Base-by-base conservation (phyloP, 2,888 invertebrate genomes). In the Tridacna crocea region DNA sequence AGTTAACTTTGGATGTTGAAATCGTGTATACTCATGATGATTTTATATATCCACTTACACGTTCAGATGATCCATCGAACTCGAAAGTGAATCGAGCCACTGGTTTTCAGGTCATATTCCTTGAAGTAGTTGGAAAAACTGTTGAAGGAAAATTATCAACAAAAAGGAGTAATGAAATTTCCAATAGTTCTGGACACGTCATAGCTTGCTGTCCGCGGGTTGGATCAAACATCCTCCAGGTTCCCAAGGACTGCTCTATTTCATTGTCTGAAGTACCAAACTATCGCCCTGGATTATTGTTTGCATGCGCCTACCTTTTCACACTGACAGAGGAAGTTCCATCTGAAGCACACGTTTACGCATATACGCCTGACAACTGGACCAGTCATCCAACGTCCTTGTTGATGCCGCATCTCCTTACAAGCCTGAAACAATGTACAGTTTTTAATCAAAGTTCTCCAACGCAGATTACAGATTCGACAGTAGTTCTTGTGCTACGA, bases 241-340 rank as follows among this genome's bases (percentile, higher is more conserved):
- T 61, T 24, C 77, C 77, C 13, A 27, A 55, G 11, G 60, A 8
- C 6, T 77, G 68, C 17, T 19, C 15, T 36, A 15, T 70, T 4
- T 19, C 4, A 17, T 15, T 60, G 51, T 60, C 26, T 22, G 70
- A 70, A 0, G 58, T 77, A 24, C 77, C 55, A 26, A 48, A n/a
- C n/a, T 77, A 77, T 60, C 19, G 15, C n/a, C 77, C 77, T 22
- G 77, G 77, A 48, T n/a, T 70, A 19, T 17, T 77, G 12, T 17
- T 27, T 12, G 22, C 15, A 13, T 15, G 47, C 17, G 19, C 36
- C 6, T 27, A 60, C 4, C 68, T 68, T 22, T 58, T 8, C 13
- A 15, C 17, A 8, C 24, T 76, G n/a, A 24, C 24, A 22, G 27
- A 76, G 22, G 15, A 26, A 8, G 68, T 76, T 24, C 76, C 76